Evolutionary conservation across 2,888 invertebrate species (phyloP).

Genomic region (Oxyscelio sp.): DNA sequence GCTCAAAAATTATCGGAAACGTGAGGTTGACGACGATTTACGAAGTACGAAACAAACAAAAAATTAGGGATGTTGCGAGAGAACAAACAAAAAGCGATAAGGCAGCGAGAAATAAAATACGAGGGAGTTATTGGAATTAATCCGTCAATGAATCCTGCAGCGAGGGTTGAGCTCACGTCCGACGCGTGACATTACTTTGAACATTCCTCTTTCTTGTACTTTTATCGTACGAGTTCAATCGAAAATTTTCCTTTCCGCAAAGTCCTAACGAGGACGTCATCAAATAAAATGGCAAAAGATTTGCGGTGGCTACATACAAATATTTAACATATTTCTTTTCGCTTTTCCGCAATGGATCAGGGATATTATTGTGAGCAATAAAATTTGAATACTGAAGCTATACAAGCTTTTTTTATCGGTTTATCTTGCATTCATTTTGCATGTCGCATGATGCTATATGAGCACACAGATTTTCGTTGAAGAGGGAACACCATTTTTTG

Average conservation of each 20-base stretch:
- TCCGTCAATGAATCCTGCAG: constrained; percentile 69
- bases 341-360: not conserved
- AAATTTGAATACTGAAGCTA: constrained; percentile 7
- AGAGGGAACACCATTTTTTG: not conserved
- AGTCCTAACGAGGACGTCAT: not conserved
- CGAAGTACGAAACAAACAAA: constrained; percentile 68
- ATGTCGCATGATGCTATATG: constrained; percentile 17
- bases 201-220: constrained; percentile 72
- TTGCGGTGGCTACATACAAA: constrained; percentile 29
- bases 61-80: constrained; percentile 74
- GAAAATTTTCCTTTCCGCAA: constrained; percentile 29
- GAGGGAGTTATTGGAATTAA: constrained; percentile 73
- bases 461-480: constrained; percentile 15
- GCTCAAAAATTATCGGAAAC: no score
- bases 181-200: constrained; percentile 64
- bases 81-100: constrained; percentile 74
- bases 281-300: constrained; percentile 7
- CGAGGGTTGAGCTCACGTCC: constrained; percentile 58
- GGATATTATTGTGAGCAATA: constrained; percentile 3
- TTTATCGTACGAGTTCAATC: constrained; percentile 52
- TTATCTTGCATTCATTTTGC: not conserved
- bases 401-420: not conserved
- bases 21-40: constrained; percentile 73
- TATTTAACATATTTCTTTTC: constrained; percentile 22
- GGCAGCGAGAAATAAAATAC: constrained; percentile 72